Evolutionary conservation across 2,888 invertebrate species (phyloP), one percentile per base, ranked within the genome.

Genomic region (Abrostola triplasia): DNA sequence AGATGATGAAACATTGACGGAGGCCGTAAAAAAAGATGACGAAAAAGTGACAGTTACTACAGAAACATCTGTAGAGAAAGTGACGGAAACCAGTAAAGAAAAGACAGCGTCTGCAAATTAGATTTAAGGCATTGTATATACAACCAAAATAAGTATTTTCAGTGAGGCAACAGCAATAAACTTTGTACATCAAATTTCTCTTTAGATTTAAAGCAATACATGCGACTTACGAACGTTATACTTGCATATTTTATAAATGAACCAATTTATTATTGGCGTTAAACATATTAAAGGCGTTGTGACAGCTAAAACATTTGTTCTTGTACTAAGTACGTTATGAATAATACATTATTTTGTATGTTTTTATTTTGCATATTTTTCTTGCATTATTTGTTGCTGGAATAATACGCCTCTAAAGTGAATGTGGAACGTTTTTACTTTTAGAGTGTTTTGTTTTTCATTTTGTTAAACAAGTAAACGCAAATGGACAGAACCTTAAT

Each of bases 261-360:
- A 69, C 67, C 64, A 53, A 58, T 0, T 36, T 53, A 12, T 58
- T 41, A 65, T 79, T 61, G n/a, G n/a, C n/a, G 67, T 76, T 48
- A 54, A 42, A 77, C 71, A 64, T 65, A 40, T 57, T 56, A 50
- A 59, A 71, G 60, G 44, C 36, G 49, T 61, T 69, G 52, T 53
- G 24, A 44, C 77, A 63, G 58, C 64, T 72, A 58, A 64, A 38
- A 52, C 51, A 44, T 38, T 38, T 24, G 65, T 64, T 66, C 48
- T 67, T 57, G 62, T 79, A 79, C 60, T 47, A 75, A 67, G 75
- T 77, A 64, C 76, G 42, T 58, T 59, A 49, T 50, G 36, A 64
- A 12, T 47, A 59, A 58, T 56, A 24, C 50, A 59, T 53, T 59
- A 62, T 59, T 59, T 47, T 59, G 37, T 67, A 65, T 57, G 38